These are phyloP conservation scores for Lophius americanus DNA, from an alignment of 2,797 vertebrate genomes.

Conservation along the genomic window DNA sequence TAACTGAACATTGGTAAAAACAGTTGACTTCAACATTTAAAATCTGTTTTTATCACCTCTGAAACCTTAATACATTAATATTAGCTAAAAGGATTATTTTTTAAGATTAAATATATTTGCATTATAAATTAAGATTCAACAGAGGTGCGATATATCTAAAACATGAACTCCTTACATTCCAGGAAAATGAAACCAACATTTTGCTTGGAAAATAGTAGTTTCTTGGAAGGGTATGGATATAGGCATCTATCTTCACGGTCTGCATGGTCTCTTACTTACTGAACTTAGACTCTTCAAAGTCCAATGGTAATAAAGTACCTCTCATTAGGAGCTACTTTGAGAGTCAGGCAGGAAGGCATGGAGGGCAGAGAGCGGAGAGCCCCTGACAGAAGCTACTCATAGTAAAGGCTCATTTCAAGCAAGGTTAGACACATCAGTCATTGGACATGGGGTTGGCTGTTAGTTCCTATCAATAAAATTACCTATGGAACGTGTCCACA, in stretches of 20 bases:
- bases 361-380: slow-evolving; percentile 58
- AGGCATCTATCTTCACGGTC: slow-evolving; percentile 46
- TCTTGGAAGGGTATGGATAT: slow-evolving; percentile 15
- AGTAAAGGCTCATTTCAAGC: slow-evolving; percentile 83
- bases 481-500: slow-evolving; percentile 70
- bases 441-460: slow-evolving; percentile 70
- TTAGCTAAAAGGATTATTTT: background rate
- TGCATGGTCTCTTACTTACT: slow-evolving; percentile 55
- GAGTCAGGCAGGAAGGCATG: slow-evolving; percentile 65
- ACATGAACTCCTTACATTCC: slow-evolving; percentile 12
- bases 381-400: slow-evolving; percentile 69
- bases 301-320: slow-evolving; percentile 73
- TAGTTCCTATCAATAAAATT: slow-evolving; percentile 76
- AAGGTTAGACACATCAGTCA: slow-evolving; percentile 85
- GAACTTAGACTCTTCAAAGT: slow-evolving; percentile 64
- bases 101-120: background rate
- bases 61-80: slow-evolving; percentile 9
- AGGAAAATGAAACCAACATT: slow-evolving; percentile 29
- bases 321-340: slow-evolving; percentile 76
- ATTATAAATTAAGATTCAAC: slow-evolving; percentile 13
- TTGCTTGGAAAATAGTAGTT: too few species aligned
- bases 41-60: slow-evolving; percentile 12
- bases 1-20: slow-evolving; percentile 5
- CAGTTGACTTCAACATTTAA: slow-evolving; percentile 1
- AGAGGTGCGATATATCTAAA: slow-evolving; percentile 4